Conservation (phyloP, 2,797 vertebrate genomes). For the Phataginus tricuspis region DNA sequence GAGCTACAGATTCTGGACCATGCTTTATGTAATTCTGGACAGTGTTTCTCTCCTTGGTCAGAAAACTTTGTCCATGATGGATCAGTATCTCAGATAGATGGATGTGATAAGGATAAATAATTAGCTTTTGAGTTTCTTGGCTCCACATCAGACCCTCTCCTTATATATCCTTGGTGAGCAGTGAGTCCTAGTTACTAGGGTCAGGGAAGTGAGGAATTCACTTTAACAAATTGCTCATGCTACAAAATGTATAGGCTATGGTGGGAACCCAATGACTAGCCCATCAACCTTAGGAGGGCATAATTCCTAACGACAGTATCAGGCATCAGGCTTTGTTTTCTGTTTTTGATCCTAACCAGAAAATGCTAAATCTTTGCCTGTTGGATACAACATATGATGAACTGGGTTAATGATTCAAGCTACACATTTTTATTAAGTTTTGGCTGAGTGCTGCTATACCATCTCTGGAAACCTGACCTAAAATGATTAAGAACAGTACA, state of each 20-base stretch:
- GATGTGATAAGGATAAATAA: neutral
- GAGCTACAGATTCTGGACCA: neutral
- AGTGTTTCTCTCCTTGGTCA: neutral
- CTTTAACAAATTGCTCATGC: neutral
- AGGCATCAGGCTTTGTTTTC: neutral
- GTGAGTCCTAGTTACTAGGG: neutral
- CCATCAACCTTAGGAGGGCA: neutral
- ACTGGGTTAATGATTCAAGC: neutral
- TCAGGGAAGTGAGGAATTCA: neutral
- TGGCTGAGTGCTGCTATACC: neutral
- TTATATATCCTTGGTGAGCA: no score
- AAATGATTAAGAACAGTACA: neutral
- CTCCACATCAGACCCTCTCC: neutral
- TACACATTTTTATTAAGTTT: neutral
- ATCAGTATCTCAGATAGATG: neutral
- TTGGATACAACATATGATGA: neutral
- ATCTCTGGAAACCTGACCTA: neutral
- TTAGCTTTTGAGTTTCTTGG: neutral
- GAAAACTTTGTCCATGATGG: neutral
- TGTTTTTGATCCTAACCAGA: neutral
- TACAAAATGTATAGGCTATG: neutral
- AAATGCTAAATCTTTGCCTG: neutral
- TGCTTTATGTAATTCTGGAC: neutral
- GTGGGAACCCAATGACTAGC: neutral
- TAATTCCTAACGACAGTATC: neutral